Evolutionary conservation across 2,888 invertebrate genomes (phyloP), one percentile per base, ranked within the genome.

Genomic region (Drosophila borborema): DNA sequence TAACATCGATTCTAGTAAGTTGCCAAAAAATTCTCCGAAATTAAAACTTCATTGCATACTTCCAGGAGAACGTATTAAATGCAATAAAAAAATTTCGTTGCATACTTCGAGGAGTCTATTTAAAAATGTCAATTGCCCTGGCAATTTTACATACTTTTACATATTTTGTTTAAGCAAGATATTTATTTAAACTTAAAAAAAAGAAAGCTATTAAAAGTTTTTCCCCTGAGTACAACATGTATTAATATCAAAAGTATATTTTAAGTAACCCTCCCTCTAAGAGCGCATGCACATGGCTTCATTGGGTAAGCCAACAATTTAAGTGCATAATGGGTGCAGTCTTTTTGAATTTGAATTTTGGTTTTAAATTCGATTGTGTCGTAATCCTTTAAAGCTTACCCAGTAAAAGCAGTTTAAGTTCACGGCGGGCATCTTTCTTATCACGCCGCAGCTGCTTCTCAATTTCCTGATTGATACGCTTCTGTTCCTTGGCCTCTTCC

Each of bases 401-500:
- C 94, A 99, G 95, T 93, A 99, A 95, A 80, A 99, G 95, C 90
- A 99, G 95, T 94, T 98, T 98, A 92, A 98, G 96, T 95, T 98
- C 98, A 92, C 98, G 95, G 92, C 98, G 95, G 92, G 99, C 99
- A 97, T 99, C 99, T 93, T 98, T 95, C 95, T 99, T 99, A 95
- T 99, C 99, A 94, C 99, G 97, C 93, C 99, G 96, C 93, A 99
- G 96, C 95, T 99, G 99, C 94, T 98, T 96, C 95, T 99, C 99
- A 94, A 99, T 99, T 95, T 99, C 99, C 95, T 99, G 99, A 95
- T 99, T 99, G 95, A 99, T 99, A 94, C 99, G 96, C 95, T 99
- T 99, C 95, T 99, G 99, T 96, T 99, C 99, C 95, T 99, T 99
- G 94, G 99, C 99, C 96, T 99, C 99, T 95, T 99, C 99, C 94